Percentiles rank a stretch among this genome's conserved stretches.
Conservation (phyloP, 2,113 vertebrate species). For the Leptobrachium ailaonicum region DNA sequence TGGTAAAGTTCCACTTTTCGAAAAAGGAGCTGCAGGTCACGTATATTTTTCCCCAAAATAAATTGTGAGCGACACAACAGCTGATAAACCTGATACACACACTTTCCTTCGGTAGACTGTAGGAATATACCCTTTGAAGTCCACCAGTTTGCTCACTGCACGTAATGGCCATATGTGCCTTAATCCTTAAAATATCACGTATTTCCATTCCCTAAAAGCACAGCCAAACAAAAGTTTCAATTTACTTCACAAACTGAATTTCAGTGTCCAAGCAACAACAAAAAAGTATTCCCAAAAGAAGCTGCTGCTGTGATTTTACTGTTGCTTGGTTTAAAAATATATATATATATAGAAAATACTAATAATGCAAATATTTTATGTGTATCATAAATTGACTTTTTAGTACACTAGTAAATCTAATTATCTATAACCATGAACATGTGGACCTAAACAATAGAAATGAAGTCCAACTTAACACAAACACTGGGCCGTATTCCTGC, state of each 20-base stretch:
- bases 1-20: too few relatives aligned
- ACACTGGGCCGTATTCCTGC: background rate
- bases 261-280: slow-evolving; percentile 17
- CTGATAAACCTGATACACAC: background rate
- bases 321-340: slow-evolving; percentile 26
- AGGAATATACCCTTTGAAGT: slow-evolving; percentile 20
- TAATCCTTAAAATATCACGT: slow-evolving; percentile 40
- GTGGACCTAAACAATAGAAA: slow-evolving; percentile 40
- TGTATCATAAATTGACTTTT: slow-evolving; percentile 45
- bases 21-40: too few relatives aligned
- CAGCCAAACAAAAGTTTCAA: slow-evolving; percentile 35
- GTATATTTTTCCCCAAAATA: too few relatives aligned
- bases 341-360: slow-evolving; percentile 25
- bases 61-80: background rate
- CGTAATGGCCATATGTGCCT: slow-evolving; percentile 39
- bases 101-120: background rate
- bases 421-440: slow-evolving; percentile 46
- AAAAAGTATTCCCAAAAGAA: slow-evolving; percentile 27
- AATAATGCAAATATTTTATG: slow-evolving; percentile 51
- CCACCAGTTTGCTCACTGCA: slow-evolving; percentile 21
- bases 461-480: slow-evolving; percentile 5
- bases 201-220: slow-evolving; percentile 40
- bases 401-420: slow-evolving; percentile 46
- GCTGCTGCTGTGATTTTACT: slow-evolving; percentile 33
- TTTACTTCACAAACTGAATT: slow-evolving; percentile 46